Conservation (phyloP, 2,797 vertebrate genomes). For the Phataginus tetradactyla region DNA sequence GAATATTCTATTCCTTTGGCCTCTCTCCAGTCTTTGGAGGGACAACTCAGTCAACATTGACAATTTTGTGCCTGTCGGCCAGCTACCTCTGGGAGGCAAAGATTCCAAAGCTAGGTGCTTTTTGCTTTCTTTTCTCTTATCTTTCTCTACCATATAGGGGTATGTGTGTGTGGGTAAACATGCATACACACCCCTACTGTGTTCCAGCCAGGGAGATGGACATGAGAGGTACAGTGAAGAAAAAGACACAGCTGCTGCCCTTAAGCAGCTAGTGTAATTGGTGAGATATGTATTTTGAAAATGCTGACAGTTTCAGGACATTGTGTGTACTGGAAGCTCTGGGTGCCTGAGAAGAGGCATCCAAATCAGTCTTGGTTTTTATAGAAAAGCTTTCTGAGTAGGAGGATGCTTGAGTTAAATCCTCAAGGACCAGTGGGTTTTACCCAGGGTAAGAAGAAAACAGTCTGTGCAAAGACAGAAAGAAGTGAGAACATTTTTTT, state of each 20-base stretch:
- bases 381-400: constrained; percentile 52
- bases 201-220: background rate
- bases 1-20: constrained; percentile 73
- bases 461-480: background rate
- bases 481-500: background rate
- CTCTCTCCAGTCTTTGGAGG: constrained; percentile 66
- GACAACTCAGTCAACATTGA: constrained; percentile 64
- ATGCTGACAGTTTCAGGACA: constrained; percentile 39
- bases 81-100: constrained; percentile 58
- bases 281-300: constrained; percentile 26
- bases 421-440: constrained; percentile 6
- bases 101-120: constrained; percentile 62
- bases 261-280: constrained; percentile 45
- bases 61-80: constrained; percentile 63
- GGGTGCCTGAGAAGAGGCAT: constrained; percentile 42
- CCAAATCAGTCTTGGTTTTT: constrained; percentile 38
- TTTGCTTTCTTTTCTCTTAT: constrained; percentile 46
- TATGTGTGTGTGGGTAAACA: background rate
- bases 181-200: background rate
- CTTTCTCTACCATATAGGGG: background rate
- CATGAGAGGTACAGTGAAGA: background rate
- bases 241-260: background rate
- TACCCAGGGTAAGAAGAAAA: constrained; percentile 13
- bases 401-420: constrained; percentile 39
- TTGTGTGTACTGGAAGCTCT: background rate